Conservation (phyloP, 2,888 invertebrate species). For the Phyto melanocephala region DNA sequence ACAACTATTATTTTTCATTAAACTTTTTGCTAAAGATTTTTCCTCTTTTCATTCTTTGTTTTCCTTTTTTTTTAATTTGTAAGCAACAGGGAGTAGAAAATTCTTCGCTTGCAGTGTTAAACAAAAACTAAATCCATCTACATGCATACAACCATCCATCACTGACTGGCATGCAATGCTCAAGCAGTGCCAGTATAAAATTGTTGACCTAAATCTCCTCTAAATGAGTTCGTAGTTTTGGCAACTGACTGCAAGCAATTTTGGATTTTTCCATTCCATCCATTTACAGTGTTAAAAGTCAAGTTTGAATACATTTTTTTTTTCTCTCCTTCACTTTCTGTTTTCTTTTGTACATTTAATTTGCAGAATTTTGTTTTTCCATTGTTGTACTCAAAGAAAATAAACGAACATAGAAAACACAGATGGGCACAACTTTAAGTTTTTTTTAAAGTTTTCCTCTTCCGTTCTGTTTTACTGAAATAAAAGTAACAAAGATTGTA, state of each 20-base stretch:
- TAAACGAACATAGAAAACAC: conserved; percentile 18
- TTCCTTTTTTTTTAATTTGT: background rate
- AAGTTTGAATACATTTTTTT: conserved; percentile 36
- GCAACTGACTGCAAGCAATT: conserved; percentile 41
- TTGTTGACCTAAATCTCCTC: conserved; percentile 55
- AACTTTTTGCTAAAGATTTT: conserved; percentile 13
- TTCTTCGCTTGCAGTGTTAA: background rate
- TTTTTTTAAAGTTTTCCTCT: conserved; percentile 3
- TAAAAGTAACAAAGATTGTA: conserved; percentile 34
- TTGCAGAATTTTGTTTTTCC: background rate
- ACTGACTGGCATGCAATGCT: background rate
- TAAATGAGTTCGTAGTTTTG: conserved; percentile 52
- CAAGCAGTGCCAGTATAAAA: conserved; percentile 34
- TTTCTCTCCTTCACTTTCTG: conserved; percentile 6
- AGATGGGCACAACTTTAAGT: conserved; percentile 24
- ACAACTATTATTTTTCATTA: conserved; percentile 37
- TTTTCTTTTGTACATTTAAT: background rate
- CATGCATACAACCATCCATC: conserved; percentile 1
- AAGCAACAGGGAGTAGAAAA: conserved; percentile 26
- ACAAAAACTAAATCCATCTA: conserved; percentile 10
- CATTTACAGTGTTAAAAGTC: conserved; percentile 36
- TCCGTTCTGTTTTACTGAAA: conserved; percentile 14
- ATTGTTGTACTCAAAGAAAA: background rate
- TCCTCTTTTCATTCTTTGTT: background rate
- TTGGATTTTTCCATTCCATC: conserved; percentile 6